Base-by-base conservation (phyloP, 2,888 invertebrate species). In the Sericinus montela region DNA sequence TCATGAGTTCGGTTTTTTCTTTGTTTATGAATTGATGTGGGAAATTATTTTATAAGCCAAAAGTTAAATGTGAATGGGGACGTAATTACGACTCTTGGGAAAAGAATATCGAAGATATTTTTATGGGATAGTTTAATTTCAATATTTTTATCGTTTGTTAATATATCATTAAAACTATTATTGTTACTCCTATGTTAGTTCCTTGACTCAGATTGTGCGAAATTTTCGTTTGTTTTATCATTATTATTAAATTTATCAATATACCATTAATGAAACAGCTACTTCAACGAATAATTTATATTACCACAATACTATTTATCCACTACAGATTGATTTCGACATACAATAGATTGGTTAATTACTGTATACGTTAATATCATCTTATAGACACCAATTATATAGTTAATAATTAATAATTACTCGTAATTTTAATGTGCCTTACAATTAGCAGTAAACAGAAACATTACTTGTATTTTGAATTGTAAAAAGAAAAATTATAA, bases 121-220 rank as follows among this genome's bases (percentile, higher is more conserved):
- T 54, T 9, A 50, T 56, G 57, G 53, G 56, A 54, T 8, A 25
- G 8, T 25, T 25, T 25, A 5, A 65, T 65, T 65, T 54, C 60
- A 62, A 53, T 59, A 60, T 63, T 64, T n/a, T 63, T 56, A 61
- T 62, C 61, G 66, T 64, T 56, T 65, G 67, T 72, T 60, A 64
- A 70, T 72, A 75, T 57, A 65, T 60, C 52, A 67, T 74, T 71
- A 73, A 66, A 71, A 61, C 62, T 78, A 77, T 73, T 72, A 79
- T 73, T 71, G 67, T 81, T 77, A 81, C 56, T 59, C 71, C 76
- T 86, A 86, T 65, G 68, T 81, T 83, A 86, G 72, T 84, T 81
- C 75, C 74, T 79, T 80, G 80, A 81, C 60, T 83, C 75, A 69
- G 74, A 78, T 88, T 88, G 88, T 88, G 88, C 88, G 87, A 85